phyloP scores from a whole-genome alignment of 1,140 invertebrate species.

The Harlomillsia oculata region DNA sequence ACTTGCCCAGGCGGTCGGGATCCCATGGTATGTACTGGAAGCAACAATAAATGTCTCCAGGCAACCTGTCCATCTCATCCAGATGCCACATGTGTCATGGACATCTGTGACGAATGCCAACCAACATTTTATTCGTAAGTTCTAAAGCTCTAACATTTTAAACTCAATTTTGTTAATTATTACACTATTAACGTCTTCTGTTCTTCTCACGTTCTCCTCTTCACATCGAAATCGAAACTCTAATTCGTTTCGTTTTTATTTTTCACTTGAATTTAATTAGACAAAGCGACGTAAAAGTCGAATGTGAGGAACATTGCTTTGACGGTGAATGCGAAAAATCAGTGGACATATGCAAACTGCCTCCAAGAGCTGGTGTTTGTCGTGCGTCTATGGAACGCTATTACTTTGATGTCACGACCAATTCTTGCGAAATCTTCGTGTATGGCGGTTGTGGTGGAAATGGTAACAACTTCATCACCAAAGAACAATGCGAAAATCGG shows the following conservation, averaged over 20 bases:
- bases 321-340: neutral
- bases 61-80: constrained; percentile 40
- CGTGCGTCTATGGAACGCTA: constrained; percentile 43
- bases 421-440: constrained; percentile 46
- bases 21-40: constrained; percentile 38
- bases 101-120: constrained; percentile 39
- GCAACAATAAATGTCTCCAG: constrained; percentile 38
- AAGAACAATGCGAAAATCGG: constrained; percentile 40
- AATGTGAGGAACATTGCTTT: constrained; percentile 13
- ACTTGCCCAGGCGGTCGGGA: constrained; percentile 37
- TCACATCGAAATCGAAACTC: neutral
- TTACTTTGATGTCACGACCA: constrained; percentile 44
- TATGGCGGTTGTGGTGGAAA: constrained; percentile 51
- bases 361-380: constrained; percentile 23
- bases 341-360: constrained; percentile 24
- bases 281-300: constrained; percentile 16
- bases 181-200: too few species aligned
- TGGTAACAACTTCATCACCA: constrained; percentile 46
- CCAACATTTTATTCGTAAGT: constrained; percentile 28
- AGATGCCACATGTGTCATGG: constrained; percentile 42
- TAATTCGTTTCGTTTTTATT: neutral
- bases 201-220: neutral
- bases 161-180: neutral
- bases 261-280: constrained; percentile 1
- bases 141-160: neutral